These are phyloP conservation scores for Peromyscus attwateri DNA, from an alignment of 2,797 vertebrate species.

Conservation along the genomic window DNA sequence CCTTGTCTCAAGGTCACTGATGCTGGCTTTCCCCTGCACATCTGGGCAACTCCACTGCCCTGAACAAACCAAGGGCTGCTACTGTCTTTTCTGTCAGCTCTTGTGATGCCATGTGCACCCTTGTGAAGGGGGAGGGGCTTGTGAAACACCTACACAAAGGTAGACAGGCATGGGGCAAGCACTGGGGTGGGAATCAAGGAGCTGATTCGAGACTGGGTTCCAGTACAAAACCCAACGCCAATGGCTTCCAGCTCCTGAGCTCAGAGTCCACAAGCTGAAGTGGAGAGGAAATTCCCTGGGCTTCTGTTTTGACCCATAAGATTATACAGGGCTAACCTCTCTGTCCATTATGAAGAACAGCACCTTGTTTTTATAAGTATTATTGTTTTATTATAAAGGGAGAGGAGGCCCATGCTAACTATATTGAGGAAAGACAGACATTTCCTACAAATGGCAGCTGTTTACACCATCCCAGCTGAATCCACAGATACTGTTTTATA, in stretches of 20 bases:
- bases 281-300: background rate
- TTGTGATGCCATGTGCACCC: background rate
- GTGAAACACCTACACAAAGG: rapidly evolving
- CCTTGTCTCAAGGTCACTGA: conserved; percentile 66
- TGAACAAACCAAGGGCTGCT: background rate
- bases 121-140: rapidly evolving
- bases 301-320: background rate
- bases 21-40: background rate
- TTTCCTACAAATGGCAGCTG: background rate
- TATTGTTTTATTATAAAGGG: background rate
- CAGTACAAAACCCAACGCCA: background rate
- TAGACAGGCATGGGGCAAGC: background rate
- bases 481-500: background rate
- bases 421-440: background rate
- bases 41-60: background rate
- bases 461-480: background rate
- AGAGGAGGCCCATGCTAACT: background rate
- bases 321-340: background rate
- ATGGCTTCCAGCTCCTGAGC: background rate
- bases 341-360: background rate
- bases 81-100: background rate
- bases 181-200: background rate
- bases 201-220: background rate
- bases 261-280: background rate
- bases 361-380: background rate